Conservation (phyloP, 1,140 invertebrate genomes). For the Drosophila kikkawai region DNA sequence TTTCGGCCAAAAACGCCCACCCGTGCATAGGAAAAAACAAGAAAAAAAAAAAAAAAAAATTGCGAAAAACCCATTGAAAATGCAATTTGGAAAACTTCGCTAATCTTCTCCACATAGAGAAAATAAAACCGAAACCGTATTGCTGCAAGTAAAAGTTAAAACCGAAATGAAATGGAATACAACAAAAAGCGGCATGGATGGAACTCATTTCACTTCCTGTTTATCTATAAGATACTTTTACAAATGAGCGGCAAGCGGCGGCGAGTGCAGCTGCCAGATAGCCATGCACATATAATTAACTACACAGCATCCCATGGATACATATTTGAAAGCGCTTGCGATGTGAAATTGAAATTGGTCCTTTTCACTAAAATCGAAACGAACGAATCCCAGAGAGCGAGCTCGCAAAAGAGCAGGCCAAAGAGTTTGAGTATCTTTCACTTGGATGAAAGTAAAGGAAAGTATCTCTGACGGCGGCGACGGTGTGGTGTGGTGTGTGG, state of each 20-base stretch:
- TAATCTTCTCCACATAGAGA: slow-evolving; percentile 21
- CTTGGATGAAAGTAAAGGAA: slow-evolving; percentile 82
- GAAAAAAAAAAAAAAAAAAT: neutral
- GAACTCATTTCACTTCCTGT: slow-evolving; percentile 67
- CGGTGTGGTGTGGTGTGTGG: slow-evolving; percentile 15
- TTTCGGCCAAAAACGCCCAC: slow-evolving; percentile 49
- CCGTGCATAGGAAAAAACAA: slow-evolving; percentile 20
- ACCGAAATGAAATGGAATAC: slow-evolving; percentile 42
- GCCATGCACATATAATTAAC: slow-evolving; percentile 66
- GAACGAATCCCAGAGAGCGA: slow-evolving; percentile 26
- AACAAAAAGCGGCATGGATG: slow-evolving; percentile 39
- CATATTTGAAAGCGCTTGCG: slow-evolving; percentile 65
- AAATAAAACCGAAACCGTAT: slow-evolving; percentile 31
- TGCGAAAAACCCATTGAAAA: slow-evolving; percentile 36
- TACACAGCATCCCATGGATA: slow-evolving; percentile 48
- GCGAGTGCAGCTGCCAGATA: slow-evolving; percentile 53
- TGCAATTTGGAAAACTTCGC: slow-evolving; percentile 38
- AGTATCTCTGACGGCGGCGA: slow-evolving; percentile 51
- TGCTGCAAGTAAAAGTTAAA: slow-evolving; percentile 65
- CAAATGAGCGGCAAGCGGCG: slow-evolving; percentile 42
- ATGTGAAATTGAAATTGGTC: slow-evolving; percentile 79
- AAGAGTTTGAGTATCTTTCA: slow-evolving; percentile 71
- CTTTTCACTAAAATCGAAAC: slow-evolving; percentile 73
- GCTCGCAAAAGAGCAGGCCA: neutral
- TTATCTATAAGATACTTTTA: slow-evolving; percentile 69